phyloP scores from a whole-genome alignment of 2,888 invertebrate species.

The Leptinotarsa rubiginosa region DNA sequence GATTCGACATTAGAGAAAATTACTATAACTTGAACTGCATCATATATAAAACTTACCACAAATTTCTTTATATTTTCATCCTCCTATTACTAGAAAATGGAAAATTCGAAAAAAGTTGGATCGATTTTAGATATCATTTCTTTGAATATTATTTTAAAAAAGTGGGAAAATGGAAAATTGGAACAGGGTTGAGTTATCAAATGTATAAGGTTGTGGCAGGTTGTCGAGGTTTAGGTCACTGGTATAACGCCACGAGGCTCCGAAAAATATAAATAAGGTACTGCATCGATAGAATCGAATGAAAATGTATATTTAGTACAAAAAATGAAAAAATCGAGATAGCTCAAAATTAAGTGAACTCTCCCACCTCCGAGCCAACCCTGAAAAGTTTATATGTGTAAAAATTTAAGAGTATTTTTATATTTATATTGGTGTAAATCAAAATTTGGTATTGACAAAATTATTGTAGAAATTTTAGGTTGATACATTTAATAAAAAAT shows the following conservation, averaged over 20 bases:
- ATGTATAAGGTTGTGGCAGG: constrained; percentile 58
- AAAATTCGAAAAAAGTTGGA: too few species aligned
- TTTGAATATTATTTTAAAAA: too few species aligned
- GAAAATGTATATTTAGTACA: constrained; percentile 67
- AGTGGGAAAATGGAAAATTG: constrained; percentile 29
- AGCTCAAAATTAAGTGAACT: constrained; percentile 67
- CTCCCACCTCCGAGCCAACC: constrained; percentile 55
- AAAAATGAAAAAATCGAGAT: constrained; percentile 65
- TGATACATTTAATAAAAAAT: constrained; percentile 70
- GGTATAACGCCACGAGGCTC: constrained; percentile 65
- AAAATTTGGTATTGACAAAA: constrained; percentile 68
- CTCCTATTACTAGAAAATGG: too few species aligned
- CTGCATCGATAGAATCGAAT: constrained; percentile 68
- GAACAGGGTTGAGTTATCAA: constrained; percentile 55
- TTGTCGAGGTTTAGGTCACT: constrained; percentile 66
- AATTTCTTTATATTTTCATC: too few species aligned
- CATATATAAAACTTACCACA: too few species aligned
- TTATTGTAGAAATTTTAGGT: constrained; percentile 68
- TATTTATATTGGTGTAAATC: constrained; percentile 70
- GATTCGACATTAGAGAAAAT: too few species aligned
- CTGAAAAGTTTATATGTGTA: constrained; percentile 67
- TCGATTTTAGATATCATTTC: too few species aligned
- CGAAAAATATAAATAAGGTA: constrained; percentile 65
- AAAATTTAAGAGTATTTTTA: constrained; percentile 69
- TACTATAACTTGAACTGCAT: too few species aligned